A percentile compares a stretch with the other conserved stretches of the same genome.
These are phyloP conservation scores for Lasiurus cinereus DNA, from an alignment of 2,113 vertebrate species.

Conservation along the genomic window DNA sequence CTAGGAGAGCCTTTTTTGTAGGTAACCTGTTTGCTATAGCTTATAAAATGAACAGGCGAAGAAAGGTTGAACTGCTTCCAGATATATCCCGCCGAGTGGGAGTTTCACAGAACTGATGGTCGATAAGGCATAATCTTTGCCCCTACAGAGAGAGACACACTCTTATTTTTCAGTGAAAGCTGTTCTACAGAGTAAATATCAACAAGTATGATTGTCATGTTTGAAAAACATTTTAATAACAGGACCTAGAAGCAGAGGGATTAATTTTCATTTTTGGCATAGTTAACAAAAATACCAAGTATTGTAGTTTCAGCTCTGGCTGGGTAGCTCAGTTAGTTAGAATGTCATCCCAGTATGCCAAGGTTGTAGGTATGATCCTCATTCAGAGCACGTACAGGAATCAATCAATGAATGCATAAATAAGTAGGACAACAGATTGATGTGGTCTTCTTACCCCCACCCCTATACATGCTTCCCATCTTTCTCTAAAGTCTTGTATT, in stretches of 20 bases:
- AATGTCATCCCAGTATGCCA: neutral
- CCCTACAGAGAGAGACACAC: neutral
- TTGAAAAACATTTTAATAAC: neutral
- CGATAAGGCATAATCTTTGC: neutral
- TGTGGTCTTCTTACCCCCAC: neutral
- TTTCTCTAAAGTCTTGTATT: neutral
- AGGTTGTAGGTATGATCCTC: neutral
- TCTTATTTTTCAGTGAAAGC: slow-evolving; percentile 36
- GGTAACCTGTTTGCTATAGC: neutral
- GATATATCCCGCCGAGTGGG: slow-evolving; percentile 14
- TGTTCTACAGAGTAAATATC: neutral
- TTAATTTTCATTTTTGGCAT: slow-evolving; percentile 20
- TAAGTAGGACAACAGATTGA: neutral
- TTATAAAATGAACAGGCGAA: neutral
- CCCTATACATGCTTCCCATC: neutral
- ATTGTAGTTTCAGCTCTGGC: neutral
- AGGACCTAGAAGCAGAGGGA: neutral
- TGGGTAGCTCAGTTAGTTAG: neutral
- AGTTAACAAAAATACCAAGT: slow-evolving; percentile 5
- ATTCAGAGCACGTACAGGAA: neutral
- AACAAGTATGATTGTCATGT: neutral
- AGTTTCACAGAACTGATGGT: neutral
- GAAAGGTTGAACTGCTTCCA: neutral
- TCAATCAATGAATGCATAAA: neutral
- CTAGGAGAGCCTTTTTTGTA: neutral